Conservation (phyloP, 2,113 vertebrate species). For the Triplophysa tibetana region DNA sequence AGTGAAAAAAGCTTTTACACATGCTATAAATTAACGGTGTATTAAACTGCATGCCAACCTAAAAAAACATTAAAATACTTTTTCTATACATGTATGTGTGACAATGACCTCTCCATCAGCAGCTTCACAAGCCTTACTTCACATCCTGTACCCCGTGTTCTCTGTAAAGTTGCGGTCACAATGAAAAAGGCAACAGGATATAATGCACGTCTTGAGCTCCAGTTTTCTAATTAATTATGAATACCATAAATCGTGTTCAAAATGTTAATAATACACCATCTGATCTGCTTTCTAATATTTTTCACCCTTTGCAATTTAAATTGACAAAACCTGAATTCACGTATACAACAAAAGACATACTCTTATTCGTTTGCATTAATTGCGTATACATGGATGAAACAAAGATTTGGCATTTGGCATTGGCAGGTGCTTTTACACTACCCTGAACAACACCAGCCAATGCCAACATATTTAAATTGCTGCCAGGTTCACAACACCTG, state of each 20-base stretch:
- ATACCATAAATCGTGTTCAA: too few species aligned
- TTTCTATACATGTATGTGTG: too few species aligned
- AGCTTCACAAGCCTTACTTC: conserved; percentile 36
- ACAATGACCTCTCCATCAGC: conserved; percentile 37
- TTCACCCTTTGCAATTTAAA: too few species aligned
- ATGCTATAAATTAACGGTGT: neutral
- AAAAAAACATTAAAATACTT: neutral
- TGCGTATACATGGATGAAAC: neutral
- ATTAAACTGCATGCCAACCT: neutral
- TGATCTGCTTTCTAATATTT: too few species aligned
- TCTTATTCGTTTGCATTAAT: too few species aligned
- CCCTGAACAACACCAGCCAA: neutral
- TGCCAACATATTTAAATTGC: conserved; percentile 33
- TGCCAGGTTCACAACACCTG: conserved; percentile 43
- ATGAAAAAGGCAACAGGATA: neutral
- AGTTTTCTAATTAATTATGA: neutral
- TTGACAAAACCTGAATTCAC: too few species aligned
- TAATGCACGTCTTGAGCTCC: neutral
- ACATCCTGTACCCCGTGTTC: neutral
- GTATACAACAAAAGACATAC: too few species aligned
- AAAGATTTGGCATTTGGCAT: too few species aligned
- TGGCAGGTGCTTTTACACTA: too few species aligned
- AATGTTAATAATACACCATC: too few species aligned
- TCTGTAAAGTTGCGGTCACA: neutral
- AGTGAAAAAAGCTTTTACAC: too few species aligned